Evolutionary conservation across 2,113 vertebrate species (phyloP), one percentile per base, ranked within the genome.

Genomic region (Urocolius indicus): DNA sequence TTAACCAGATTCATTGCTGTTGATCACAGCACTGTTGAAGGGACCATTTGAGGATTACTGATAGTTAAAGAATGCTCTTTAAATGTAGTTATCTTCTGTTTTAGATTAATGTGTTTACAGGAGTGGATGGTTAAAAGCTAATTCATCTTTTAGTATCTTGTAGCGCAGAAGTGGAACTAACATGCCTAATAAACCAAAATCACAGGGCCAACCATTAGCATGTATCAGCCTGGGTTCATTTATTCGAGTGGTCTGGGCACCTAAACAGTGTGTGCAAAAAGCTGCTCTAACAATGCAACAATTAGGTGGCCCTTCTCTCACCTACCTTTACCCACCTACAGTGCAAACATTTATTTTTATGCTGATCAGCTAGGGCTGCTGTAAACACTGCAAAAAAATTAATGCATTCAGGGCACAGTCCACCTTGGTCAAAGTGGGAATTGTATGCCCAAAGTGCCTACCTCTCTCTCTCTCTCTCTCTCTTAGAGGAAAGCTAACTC

Each of bases 131-230:
- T 63, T 91, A 74, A 67, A 67, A 82, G 58, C 12, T 11, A 87
- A 84, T 93, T 87, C 45, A 65, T 87, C 77, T 87, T 91, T 77
- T 82, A 87, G 23, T 68, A 83, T 77, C 77, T 91, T 55, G 55
- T 52, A 54, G 34, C 75, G 62, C 7, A 27, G 81, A 87, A 58
- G 52, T 87, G 77, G 32, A 93, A 84, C 61, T 72, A 81, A 72
- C 29, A 36, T 0, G 18, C 48, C 61, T 68, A 82, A 82, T 41
- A 87, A 94, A 91, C 65, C 3, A 78, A 95, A 87, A 41, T 51
- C 0, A 5, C 57, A 24, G 61, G 74, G 36, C 29, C 72, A 91
- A 24, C 14, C 36, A 72, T 87, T 87, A 72, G 51, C 82, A 82
- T 13, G 16, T 59, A 82, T 72, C 32, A 79, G 38, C 59, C 29